Evolutionary conservation across 2,113 vertebrate genomes (phyloP).

Genomic region (Dunckerocampus dactyliophorus): DNA sequence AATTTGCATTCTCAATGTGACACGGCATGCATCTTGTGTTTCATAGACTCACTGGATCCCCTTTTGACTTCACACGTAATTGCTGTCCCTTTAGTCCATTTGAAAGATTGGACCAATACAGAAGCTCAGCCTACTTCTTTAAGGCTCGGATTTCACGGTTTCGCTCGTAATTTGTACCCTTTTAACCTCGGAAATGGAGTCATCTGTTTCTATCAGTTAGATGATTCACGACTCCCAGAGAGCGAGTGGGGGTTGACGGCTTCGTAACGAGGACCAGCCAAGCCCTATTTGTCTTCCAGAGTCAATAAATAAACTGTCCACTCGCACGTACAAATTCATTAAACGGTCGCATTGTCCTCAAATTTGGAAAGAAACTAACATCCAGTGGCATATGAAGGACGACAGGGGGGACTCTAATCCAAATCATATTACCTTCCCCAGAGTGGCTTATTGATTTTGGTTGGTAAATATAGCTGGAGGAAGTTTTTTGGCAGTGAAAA

Average conservation of each 20-base stretch:
- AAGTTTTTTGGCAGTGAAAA: conserved; percentile 48
- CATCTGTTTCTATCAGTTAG: conserved; percentile 51
- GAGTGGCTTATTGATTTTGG: conserved; percentile 58
- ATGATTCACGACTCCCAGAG: conserved; percentile 43
- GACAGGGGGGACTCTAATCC: conserved; percentile 18
- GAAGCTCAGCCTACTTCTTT: conserved; percentile 18
- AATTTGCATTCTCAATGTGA: conserved; percentile 61
- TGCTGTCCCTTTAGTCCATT: conserved; percentile 23
- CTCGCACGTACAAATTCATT: conserved; percentile 35
- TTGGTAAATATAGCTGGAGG: conserved; percentile 40
- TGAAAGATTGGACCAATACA: conserved; percentile 5
- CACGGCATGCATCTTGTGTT: conserved; percentile 44
- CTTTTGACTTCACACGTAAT: conserved; percentile 16
- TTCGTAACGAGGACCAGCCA: conserved; percentile 34
- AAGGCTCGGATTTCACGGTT: conserved; percentile 40
- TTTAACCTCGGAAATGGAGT: conserved; percentile 52
- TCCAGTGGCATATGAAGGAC: conserved; percentile 16
- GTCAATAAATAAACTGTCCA: conserved; percentile 57
- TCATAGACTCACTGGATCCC: conserved; percentile 2
- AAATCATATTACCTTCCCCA: conserved; percentile 49
- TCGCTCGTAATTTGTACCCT: conserved; percentile 47
- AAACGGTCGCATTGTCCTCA: conserved; percentile 29
- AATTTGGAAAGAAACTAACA: conserved; percentile 35
- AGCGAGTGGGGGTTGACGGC: conserved; percentile 33
- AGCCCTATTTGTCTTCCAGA: conserved; percentile 44